phyloP scores from a whole-genome alignment of 2,888 invertebrate genomes.

The Leptogaster cylindrica region DNA sequence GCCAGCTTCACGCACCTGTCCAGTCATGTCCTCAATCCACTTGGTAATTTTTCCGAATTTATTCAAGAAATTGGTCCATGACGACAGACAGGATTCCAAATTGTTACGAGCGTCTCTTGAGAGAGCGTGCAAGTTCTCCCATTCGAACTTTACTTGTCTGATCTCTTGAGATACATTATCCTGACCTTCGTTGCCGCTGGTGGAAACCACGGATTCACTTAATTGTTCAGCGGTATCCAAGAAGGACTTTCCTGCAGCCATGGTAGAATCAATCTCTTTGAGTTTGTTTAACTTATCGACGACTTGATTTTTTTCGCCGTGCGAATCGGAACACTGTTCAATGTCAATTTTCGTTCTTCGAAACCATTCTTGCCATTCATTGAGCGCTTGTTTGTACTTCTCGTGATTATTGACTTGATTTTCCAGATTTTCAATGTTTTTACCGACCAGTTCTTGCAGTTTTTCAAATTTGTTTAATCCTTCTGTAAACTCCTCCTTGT shows the following conservation, averaged over 20 bases:
- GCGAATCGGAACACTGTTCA: slow-evolving; percentile 84
- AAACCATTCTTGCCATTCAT: slow-evolving; percentile 85
- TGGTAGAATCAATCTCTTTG: slow-evolving; percentile 70
- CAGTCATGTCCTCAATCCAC: slow-evolving; percentile 76
- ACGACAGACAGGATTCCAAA: slow-evolving; percentile 75
- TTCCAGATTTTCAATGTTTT: slow-evolving; percentile 77
- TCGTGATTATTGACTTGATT: slow-evolving; percentile 86
- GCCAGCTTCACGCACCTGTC: slow-evolving; percentile 69
- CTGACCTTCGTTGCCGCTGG: slow-evolving; percentile 83
- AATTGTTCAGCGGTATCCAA: slow-evolving; percentile 76
- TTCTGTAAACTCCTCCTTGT: slow-evolving; percentile 72
- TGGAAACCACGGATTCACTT: slow-evolving; percentile 76
- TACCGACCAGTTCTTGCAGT: slow-evolving; percentile 70
- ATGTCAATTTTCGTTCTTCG: slow-evolving; percentile 79
- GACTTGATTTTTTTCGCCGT: slow-evolving; percentile 82
- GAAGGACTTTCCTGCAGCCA: slow-evolving; percentile 76
- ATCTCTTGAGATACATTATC: slow-evolving; percentile 82
- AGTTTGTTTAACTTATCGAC: slow-evolving; percentile 78
- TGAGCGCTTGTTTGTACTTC: slow-evolving; percentile 81
- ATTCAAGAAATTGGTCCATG: slow-evolving; percentile 81
- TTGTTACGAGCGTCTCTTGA: slow-evolving; percentile 78
- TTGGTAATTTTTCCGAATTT: slow-evolving; percentile 75
- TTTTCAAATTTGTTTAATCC: slow-evolving; percentile 75
- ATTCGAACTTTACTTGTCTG: slow-evolving; percentile 78
- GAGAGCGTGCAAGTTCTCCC: slow-evolving; percentile 79